phyloP scores from a whole-genome alignment of 2,113 vertebrate genomes.

The Corythornis vintsioides region DNA sequence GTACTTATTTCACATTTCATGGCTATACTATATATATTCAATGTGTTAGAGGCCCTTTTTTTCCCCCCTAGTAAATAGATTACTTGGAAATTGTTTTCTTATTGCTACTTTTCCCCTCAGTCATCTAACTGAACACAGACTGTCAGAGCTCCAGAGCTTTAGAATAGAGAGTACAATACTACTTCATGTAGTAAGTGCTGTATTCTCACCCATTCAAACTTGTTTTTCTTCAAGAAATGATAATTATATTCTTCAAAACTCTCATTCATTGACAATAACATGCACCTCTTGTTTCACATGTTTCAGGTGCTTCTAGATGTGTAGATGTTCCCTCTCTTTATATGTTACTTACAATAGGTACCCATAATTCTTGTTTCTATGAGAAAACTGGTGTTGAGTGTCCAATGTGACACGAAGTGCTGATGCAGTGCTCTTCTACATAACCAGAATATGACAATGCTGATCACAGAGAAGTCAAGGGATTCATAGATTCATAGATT shows the following conservation, averaged over 20 bases:
- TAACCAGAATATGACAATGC: background rate
- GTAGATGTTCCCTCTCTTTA: background rate
- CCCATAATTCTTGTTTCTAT: background rate
- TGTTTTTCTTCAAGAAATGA: background rate
- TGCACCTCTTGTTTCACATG: background rate
- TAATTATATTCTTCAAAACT: background rate
- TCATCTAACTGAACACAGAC: background rate
- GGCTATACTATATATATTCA: background rate
- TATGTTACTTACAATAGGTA: background rate
- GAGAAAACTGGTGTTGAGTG: background rate
- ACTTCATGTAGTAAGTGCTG: background rate
- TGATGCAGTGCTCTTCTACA: background rate
- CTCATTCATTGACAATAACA: background rate
- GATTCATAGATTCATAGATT: too few relatives aligned
- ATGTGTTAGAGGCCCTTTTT: background rate
- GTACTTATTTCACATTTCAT: background rate
- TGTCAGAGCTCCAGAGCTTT: background rate
- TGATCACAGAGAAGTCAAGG: background rate
- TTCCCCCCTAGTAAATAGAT: background rate
- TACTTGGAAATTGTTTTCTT: background rate
- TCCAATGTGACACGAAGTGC: background rate
- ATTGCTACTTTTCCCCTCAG: background rate
- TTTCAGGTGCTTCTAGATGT: background rate
- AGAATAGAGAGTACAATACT: background rate
- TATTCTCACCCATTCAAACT: background rate